Percentiles rank a stretch among this genome's conserved stretches.
These are phyloP conservation scores for Diaperis boleti DNA, from an alignment of 2,888 invertebrate species.

Conservation along the genomic window DNA sequence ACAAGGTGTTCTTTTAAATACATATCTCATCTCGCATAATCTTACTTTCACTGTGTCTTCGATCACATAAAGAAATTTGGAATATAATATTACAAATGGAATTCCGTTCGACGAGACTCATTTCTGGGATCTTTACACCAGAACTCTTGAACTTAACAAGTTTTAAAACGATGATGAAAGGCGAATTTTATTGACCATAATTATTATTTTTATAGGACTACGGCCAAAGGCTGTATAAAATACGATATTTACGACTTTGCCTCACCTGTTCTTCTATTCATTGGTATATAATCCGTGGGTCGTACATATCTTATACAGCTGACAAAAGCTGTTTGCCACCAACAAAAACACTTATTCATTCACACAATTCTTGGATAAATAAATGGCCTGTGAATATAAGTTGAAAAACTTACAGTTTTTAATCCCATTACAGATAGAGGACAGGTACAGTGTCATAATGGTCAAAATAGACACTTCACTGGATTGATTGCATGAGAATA, in stretches of 20 bases:
- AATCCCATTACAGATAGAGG: constrained; percentile 44
- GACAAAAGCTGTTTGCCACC: constrained; percentile 54
- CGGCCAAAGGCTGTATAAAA: constrained; percentile 54
- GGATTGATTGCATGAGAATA: constrained; percentile 8
- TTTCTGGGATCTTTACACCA: constrained; percentile 42
- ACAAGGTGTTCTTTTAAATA: constrained; percentile 37
- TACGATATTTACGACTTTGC: constrained; percentile 55
- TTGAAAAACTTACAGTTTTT: constrained; percentile 53
- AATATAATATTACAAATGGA: constrained; percentile 7
- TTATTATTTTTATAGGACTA: constrained; percentile 59
- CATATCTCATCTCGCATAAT: constrained; percentile 28
- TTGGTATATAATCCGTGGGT: constrained; percentile 51
- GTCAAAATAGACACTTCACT: constrained; percentile 29
- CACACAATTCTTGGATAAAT: constrained; percentile 48
- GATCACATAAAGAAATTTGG: constrained; percentile 6
- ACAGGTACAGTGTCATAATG: constrained; percentile 13
- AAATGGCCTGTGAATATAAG: constrained; percentile 55
- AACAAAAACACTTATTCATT: constrained; percentile 53
- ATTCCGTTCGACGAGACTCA: neutral
- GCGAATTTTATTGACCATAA: constrained; percentile 56
- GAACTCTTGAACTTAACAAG: constrained; percentile 49
- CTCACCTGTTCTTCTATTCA: constrained; percentile 58
- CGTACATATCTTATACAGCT: constrained; percentile 50
- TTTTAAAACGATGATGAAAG: constrained; percentile 54
- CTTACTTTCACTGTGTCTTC: neutral